Conservation (phyloP, 2,113 vertebrate species). For the Chrysemys picta region DNA sequence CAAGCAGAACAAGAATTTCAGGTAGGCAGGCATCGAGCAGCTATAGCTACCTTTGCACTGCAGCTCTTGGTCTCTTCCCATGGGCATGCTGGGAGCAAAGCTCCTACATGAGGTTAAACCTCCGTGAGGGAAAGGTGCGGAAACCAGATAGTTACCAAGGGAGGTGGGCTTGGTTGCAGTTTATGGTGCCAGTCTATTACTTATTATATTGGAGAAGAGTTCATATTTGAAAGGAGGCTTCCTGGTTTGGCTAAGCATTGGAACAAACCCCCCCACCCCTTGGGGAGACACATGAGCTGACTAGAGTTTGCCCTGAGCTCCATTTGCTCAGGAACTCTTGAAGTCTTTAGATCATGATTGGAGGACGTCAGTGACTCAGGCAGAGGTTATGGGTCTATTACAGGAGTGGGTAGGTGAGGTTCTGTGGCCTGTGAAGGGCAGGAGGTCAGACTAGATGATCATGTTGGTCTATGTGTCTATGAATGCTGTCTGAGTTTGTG, state of each 20-base stretch:
- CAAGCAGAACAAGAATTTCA: background rate
- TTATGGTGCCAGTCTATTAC: background rate
- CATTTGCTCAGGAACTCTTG: background rate
- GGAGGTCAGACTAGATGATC: too few species aligned
- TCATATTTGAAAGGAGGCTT: background rate
- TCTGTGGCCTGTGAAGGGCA: too few species aligned
- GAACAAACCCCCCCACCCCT: background rate
- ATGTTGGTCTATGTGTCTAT: too few species aligned
- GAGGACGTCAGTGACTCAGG: too few species aligned
- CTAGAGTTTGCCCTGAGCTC: background rate
- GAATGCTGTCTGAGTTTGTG: background rate
- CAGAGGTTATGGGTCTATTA: too few species aligned
- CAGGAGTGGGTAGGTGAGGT: too few species aligned
- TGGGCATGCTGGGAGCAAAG: background rate
- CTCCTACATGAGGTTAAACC: background rate
- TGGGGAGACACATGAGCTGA: background rate
- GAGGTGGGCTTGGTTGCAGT: background rate
- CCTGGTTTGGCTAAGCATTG: background rate
- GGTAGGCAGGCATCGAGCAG: too few species aligned
- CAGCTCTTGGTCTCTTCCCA: background rate
- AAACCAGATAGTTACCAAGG: background rate
- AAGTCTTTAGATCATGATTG: background rate
- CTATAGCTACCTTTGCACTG: too few species aligned
- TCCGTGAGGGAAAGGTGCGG: background rate
- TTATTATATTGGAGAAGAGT: background rate